Evolutionary conservation across 64 coral and sea anemone species (phyloP).

Genomic region (Pachyseris speciosa): DNA sequence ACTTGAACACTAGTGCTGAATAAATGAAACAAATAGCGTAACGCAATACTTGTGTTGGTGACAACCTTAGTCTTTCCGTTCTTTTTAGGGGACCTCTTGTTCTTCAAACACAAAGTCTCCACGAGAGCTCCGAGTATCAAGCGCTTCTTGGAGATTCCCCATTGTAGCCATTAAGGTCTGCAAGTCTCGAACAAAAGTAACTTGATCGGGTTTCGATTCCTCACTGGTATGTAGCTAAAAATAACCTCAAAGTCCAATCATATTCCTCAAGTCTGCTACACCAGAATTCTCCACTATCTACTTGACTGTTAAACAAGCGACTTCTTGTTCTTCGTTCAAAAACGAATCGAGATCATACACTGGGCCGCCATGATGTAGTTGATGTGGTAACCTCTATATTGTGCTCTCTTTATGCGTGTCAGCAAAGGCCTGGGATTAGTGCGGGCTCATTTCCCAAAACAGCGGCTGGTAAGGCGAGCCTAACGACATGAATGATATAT

Average conservation of each 20-base stretch:
- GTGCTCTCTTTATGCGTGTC: too few species aligned
- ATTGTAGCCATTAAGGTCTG: not conserved
- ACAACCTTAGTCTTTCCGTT: not conserved
- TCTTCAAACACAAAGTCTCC: not conserved
- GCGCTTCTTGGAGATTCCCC: not conserved
- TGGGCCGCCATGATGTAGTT: too few species aligned
- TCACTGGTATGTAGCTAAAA: not conserved
- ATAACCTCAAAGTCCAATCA: not conserved
- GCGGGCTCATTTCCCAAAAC: too few species aligned
- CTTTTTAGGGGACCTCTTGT: not conserved
- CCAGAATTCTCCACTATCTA: conserved; percentile 4
- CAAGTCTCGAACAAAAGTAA: not conserved
- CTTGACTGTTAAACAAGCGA: not conserved
- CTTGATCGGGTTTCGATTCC: conserved; percentile 2
- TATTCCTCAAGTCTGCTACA: conserved; percentile 1
- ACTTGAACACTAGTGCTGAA: too few species aligned
- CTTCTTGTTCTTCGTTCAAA: too few species aligned
- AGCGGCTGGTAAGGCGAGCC: too few species aligned
- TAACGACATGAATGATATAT: too few species aligned
- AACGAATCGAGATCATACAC: too few species aligned
- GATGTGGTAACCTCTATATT: too few species aligned
- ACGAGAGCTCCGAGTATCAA: not conserved
- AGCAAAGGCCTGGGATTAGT: too few species aligned
- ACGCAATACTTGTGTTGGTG: too few species aligned
- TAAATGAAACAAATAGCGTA: too few species aligned